Conservation (phyloP, 1,140 invertebrate genomes). For the Lordiphosa stackelbergi region DNA sequence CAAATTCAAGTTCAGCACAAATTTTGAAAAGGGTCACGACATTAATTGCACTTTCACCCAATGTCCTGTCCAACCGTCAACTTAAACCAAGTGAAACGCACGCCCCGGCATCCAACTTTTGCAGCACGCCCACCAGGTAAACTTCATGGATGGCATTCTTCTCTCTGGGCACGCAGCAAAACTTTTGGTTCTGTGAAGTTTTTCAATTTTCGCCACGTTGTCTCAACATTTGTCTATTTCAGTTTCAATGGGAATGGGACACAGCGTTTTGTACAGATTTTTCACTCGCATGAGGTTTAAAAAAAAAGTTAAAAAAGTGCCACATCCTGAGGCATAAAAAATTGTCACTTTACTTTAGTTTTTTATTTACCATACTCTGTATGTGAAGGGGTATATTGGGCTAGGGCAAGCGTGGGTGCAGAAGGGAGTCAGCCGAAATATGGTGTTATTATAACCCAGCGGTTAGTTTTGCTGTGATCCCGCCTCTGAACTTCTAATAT, state of each 20-base stretch:
- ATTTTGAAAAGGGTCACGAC: constrained; percentile 22
- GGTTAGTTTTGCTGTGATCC: too few relatives aligned
- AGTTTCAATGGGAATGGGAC: constrained; percentile 19
- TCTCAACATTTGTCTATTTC: constrained; percentile 45
- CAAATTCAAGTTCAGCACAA: constrained; percentile 54
- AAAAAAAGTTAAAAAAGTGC: constrained; percentile 5
- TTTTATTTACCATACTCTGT: neutral
- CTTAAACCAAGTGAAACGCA: too few relatives aligned
- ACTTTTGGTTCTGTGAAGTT: constrained; percentile 53
- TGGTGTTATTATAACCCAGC: too few relatives aligned
- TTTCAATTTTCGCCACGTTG: constrained; percentile 53
- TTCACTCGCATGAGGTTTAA: constrained; percentile 7
- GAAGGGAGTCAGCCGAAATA: too few relatives aligned
- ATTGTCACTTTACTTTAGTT: constrained; percentile 31
- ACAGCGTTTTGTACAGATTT: constrained; percentile 19
- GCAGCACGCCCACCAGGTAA: neutral
- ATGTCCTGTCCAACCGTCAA: neutral
- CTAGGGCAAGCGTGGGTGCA: too few relatives aligned
- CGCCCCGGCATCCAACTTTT: neutral
- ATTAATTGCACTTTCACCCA: constrained; percentile 43
- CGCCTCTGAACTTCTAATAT: too few relatives aligned
- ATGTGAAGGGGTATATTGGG: too few relatives aligned
- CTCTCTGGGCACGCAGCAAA: constrained; percentile 38
- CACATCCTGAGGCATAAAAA: constrained; percentile 28
- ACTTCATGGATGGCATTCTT: constrained; percentile 5